Conservation (phyloP, 2,888 invertebrate species). For the Athalia cordata region DNA sequence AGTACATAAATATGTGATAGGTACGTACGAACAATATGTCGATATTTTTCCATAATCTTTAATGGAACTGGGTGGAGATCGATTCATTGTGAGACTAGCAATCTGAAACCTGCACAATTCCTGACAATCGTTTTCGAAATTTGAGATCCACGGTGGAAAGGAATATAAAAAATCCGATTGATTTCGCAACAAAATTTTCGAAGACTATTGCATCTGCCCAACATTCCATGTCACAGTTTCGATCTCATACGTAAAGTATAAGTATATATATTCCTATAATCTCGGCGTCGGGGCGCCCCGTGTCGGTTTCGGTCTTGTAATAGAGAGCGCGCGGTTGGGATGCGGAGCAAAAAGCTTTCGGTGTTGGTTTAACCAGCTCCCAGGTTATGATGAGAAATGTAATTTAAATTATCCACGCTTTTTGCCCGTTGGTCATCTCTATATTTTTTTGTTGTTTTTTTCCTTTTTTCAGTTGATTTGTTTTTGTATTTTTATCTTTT, state of each 20-base stretch:
- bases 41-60: background rate
- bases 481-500: no score
- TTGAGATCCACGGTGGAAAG: no score
- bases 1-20: background rate
- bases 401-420: slow-evolving; percentile 71
- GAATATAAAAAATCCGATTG: no score
- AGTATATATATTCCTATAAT: no score
- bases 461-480: slow-evolving; percentile 48
- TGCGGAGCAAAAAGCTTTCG: slow-evolving; percentile 50
- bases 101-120: no score
- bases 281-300: background rate
- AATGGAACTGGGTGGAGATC: background rate
- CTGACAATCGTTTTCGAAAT: background rate
- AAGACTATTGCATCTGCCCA: no score
- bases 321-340: background rate
- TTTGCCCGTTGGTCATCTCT: slow-evolving; percentile 56
- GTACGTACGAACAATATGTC: no score
- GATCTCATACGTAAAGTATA: no score
- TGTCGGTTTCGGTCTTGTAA: background rate
- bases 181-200: no score
- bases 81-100: no score
- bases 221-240: no score
- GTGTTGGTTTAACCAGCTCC: slow-evolving; percentile 65
- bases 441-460: slow-evolving; percentile 48
- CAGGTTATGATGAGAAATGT: slow-evolving; percentile 67